phyloP scores from a whole-genome alignment of 2,113 vertebrate species.

The Alouatta palliata region DNA sequence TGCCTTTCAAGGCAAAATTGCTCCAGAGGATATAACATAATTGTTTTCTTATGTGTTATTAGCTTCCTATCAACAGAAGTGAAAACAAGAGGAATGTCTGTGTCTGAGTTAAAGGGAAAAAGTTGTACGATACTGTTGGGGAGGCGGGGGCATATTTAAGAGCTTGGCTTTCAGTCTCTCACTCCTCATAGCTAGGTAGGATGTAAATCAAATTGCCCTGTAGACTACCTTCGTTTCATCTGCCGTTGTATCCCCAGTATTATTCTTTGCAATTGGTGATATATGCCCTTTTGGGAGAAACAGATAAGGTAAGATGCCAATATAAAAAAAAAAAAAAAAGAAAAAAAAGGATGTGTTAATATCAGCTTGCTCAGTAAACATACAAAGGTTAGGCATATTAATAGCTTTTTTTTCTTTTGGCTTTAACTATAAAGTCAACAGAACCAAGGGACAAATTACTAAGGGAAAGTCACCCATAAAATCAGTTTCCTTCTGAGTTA shows the following conservation, averaged over 20 bases:
- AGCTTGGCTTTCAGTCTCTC: constrained; percentile 74
- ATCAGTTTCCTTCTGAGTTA: constrained; percentile 61
- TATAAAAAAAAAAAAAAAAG: not conserved
- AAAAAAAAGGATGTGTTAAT: not conserved
- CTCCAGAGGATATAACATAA: not conserved
- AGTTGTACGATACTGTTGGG: constrained; percentile 33
- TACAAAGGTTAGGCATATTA: constrained; percentile 58
- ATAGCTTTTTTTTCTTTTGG: constrained; percentile 22
- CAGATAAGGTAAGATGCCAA: not conserved
- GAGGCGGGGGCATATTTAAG: constrained; percentile 58
- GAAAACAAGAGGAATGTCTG: constrained; percentile 12
- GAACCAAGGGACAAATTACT: constrained; percentile 73
- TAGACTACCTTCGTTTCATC: not conserved
- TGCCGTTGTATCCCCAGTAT: not conserved
- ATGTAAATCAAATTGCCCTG: not conserved
- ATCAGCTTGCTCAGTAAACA: constrained; percentile 65
- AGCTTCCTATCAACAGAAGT: not conserved
- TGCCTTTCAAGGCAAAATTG: constrained; percentile 45
- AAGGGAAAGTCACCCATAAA: constrained; percentile 71
- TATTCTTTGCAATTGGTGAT: constrained; percentile 52
- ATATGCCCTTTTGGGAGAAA: constrained; percentile 11
- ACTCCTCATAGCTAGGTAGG: not conserved
- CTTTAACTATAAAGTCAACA: constrained; percentile 56
- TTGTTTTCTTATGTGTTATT: not conserved
- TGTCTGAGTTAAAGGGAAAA: constrained; percentile 30